Base-by-base conservation (phyloP, 2,113 vertebrate genomes). In the Callipepla californica region DNA sequence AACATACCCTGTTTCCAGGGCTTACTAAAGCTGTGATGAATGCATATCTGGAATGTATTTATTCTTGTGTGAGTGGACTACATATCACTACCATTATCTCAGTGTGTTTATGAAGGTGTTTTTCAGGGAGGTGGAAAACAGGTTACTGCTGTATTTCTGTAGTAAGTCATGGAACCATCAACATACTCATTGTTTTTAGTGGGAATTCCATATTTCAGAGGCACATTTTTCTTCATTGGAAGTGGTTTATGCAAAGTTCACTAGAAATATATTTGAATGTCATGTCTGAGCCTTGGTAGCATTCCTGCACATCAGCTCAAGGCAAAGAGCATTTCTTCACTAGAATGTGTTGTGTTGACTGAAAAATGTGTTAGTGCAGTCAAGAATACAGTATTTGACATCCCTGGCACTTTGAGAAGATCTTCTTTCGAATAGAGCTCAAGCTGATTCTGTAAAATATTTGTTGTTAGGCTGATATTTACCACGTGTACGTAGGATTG, bases 301-400 rank as follows among this genome's bases (percentile, higher is more conserved):
- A 86, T 91, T 89, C 85, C 82, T 92, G 77, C 47, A 53, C 74
- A 93, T 85, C 78, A 83, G 77, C 78, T 87, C 85, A 94, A 90
- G 94, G 70, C 55, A 89, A 94, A 96, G 87, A 95, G 59, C 70
- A 87, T 90, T 95, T 94, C 80, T 95, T 95, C 88, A 76, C 88
- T 89, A 0, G 2, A 73, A 94, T 92, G 82, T 86, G 87, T 93
- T 93, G 51, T 86, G 82, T 92, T 96, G 95, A 80, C 90, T 95
- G 94, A 96, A 93, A 94, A 92, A 95, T 92, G 87, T 87, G 92
- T 86, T 94, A 81, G 77, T 86, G 90, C 82, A 96, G 87, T 81
- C 85, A 90, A 88, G 82, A 91, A 88, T 88, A 88, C 58, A 90
- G 57, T 86, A 86, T 96, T 93, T 93, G 76, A 94, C 90, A 96